Percentiles rank a stretch among this genome's conserved stretches.
These are phyloP conservation scores for Eupsilia transversa DNA, from an alignment of 2,888 invertebrate genomes.

Conservation along the genomic window DNA sequence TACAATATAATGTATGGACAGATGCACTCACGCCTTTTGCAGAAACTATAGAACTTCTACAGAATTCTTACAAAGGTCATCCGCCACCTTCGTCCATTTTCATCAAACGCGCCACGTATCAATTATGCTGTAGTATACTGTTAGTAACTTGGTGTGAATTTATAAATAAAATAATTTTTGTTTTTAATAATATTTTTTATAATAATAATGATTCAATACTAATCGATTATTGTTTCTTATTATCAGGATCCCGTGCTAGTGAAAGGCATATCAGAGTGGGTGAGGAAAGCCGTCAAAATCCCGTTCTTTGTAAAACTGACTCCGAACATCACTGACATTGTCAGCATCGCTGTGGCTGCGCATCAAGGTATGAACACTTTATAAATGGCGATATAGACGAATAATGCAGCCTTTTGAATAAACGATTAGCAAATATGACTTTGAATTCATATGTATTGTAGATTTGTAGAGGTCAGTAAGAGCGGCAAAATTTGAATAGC, in stretches of 20 bases:
- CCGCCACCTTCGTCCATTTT: no score
- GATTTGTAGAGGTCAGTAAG: no score
- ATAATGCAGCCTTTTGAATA: background rate
- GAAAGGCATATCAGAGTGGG: constrained; percentile 97
- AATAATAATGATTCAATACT: background rate
- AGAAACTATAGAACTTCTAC: background rate
- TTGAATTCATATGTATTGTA: no score
- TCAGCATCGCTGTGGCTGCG: constrained; percentile 96
- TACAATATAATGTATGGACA: background rate
- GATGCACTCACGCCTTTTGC: background rate
- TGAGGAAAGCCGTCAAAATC: constrained; percentile 95
- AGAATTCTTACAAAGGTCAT: background rate
- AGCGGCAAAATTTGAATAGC: no score
- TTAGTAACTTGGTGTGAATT: no score
- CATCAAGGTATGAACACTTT: constrained; percentile 92
- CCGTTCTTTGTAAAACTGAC: constrained; percentile 99
- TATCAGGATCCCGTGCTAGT: constrained; percentile 96
- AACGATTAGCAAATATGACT: no score
- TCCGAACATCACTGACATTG: constrained; percentile 99
- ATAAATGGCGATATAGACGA: background rate
- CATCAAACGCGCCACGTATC: background rate
- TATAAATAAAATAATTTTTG: no score
- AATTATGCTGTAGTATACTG: no score
- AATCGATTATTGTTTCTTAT: background rate
- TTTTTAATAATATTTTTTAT: no score